phyloP scores from a whole-genome alignment of 2,888 invertebrate species.

The Taenaris catops region DNA sequence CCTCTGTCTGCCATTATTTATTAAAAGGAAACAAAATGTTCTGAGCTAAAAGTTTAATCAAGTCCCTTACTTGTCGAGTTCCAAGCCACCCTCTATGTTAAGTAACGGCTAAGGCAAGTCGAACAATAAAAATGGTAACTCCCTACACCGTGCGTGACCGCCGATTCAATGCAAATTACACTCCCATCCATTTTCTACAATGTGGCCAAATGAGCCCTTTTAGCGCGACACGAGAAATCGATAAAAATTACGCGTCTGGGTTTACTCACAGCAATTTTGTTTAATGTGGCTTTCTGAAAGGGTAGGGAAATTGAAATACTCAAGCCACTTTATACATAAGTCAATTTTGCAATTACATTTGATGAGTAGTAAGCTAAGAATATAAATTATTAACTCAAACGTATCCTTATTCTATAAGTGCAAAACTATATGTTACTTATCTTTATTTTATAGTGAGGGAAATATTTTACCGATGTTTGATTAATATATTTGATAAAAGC shows the following conservation, averaged over 20 bases:
- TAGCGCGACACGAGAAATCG: slow-evolving; percentile 73
- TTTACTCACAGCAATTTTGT: slow-evolving; percentile 18
- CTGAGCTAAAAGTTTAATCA: no score
- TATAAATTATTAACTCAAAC: no score
- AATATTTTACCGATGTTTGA: no score
- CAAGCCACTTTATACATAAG: neutral
- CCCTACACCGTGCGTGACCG: slow-evolving; percentile 66
- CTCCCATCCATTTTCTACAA: slow-evolving; percentile 73
- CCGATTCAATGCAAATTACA: slow-evolving; percentile 74
- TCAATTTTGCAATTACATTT: no score
- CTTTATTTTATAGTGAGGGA: no score
- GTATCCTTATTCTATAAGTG: no score
- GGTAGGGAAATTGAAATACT: slow-evolving; percentile 4
- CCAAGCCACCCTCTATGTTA: slow-evolving; percentile 44
- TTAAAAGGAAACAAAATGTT: no score
- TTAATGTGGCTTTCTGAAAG: slow-evolving; percentile 12
- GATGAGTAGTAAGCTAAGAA: no score
- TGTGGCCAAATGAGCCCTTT: slow-evolving; percentile 76
- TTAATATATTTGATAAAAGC: no score
- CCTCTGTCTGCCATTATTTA: no score
- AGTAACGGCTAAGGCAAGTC: slow-evolving; percentile 50
- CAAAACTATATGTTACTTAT: no score
- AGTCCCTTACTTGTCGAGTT: no score
- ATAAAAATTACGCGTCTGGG: slow-evolving; percentile 51
- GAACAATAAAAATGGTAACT: slow-evolving; percentile 64